A percentile compares a stretch with the other conserved stretches of the same genome.
These are phyloP conservation scores for Cherax quadricarinatus DNA, from an alignment of 1,140 invertebrate species.

Conservation along the genomic window DNA sequence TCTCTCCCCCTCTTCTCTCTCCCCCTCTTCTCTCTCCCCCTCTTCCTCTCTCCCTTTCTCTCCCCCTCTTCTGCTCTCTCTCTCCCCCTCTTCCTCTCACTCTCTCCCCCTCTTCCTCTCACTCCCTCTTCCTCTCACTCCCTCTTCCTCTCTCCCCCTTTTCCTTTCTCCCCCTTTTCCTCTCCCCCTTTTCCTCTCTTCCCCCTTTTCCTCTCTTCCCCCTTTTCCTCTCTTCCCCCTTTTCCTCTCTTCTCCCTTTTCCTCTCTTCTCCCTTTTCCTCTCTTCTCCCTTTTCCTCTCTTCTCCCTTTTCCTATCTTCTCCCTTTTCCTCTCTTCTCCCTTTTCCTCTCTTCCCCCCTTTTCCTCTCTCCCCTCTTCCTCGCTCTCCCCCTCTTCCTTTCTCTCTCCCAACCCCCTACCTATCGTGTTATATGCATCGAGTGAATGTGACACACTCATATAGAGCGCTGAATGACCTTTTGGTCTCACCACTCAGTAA, in stretches of 20 bases:
- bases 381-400: neutral
- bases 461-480: no score
- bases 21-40: neutral
- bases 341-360: no score
- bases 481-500: no score
- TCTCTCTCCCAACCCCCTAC: no score
- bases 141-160: neutral
- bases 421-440: neutral
- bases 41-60: neutral
- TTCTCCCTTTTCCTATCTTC: no score
- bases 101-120: neutral
- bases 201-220: neutral
- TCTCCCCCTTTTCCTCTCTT: neutral
- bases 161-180: no score
- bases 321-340: neutral
- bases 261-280: neutral
- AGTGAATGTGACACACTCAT: neutral
- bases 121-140: neutral
- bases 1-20: neutral
- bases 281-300: neutral
- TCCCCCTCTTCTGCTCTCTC: neutral
- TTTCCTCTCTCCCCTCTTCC: neutral
- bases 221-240: neutral
- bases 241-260: neutral
- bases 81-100: neutral